phyloP scores from a whole-genome alignment of 2,888 invertebrate genomes.

The Mythimna impura region DNA sequence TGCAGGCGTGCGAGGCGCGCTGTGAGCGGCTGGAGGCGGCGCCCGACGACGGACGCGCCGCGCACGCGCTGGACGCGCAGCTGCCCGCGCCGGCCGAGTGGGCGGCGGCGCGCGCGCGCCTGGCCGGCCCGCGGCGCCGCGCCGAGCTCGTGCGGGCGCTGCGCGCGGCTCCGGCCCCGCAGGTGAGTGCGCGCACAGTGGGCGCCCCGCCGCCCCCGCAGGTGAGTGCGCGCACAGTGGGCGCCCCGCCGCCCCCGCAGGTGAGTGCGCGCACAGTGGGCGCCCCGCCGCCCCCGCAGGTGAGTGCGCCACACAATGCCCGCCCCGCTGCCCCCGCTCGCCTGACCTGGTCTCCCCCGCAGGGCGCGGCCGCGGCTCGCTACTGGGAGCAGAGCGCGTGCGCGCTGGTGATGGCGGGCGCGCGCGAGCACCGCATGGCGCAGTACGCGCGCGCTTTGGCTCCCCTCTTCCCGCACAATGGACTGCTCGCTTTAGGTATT shows the following conservation, averaged over 20 bases:
- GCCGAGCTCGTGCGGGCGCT: constrained; percentile 57
- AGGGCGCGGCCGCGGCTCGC: constrained; percentile 55
- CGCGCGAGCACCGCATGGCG: constrained; percentile 60
- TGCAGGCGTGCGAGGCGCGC: constrained; percentile 61
- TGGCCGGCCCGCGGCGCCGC: constrained; percentile 32
- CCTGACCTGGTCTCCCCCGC: background rate
- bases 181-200: constrained; percentile 60
- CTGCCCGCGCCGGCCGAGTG: constrained; percentile 67
- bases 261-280: constrained; percentile 24
- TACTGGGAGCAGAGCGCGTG: constrained; percentile 76
- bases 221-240: constrained; percentile 63
- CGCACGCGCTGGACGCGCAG: constrained; percentile 48
- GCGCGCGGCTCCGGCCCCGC: constrained; percentile 61
- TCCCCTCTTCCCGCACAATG: constrained; percentile 67
- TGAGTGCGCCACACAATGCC: constrained; percentile 64
- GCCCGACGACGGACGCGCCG: constrained; percentile 69
- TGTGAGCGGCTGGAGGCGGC: constrained; percentile 29
- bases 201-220: constrained; percentile 38
- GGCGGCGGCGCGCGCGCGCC: constrained; percentile 43
- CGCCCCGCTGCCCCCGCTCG: constrained; percentile 38
- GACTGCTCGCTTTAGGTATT: constrained; percentile 70
- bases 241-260: constrained; percentile 30
- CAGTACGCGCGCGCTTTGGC: constrained; percentile 64
- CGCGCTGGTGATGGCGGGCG: constrained; percentile 62
- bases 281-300: constrained; percentile 43